Conservation (phyloP, 2,888 invertebrate species). For the Pristionchus japonicus region DNA sequence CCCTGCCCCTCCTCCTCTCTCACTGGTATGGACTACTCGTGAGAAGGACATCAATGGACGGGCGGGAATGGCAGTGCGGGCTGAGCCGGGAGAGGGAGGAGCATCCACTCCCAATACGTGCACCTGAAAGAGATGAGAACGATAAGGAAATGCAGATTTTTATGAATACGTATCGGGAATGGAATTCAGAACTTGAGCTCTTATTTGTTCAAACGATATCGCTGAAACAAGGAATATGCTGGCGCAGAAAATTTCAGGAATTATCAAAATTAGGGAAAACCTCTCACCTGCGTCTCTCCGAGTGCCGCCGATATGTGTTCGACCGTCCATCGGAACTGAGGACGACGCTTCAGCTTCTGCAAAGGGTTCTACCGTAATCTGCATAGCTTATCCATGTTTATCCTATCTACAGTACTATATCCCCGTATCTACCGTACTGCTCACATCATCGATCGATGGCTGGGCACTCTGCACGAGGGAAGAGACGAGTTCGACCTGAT, state of each 20-base stretch:
- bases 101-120: conserved; percentile 35
- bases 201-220: too few species aligned
- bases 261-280: too few species aligned
- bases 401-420: neutral
- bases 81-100: conserved; percentile 26
- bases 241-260: too few species aligned
- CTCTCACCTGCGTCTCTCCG: conserved; percentile 86
- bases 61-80: neutral
- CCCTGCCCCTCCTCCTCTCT: conserved; percentile 14
- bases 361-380: too few species aligned
- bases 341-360: conserved; percentile 55
- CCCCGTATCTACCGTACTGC: neutral
- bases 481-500: conserved; percentile 43
- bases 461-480: conserved; percentile 32
- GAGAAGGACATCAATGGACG: conserved; percentile 44
- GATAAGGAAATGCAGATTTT: neutral
- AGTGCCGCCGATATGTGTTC: conserved; percentile 91
- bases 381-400: too few species aligned
- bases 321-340: conserved; percentile 56
- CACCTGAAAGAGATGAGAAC: neutral
- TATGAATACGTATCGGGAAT: neutral
- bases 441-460: conserved; percentile 37
- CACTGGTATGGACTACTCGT: conserved; percentile 39
- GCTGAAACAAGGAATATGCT: too few species aligned
- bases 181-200: too few species aligned